These are phyloP conservation scores for Macaria liturata DNA, from an alignment of 2,888 invertebrate species.

Conservation along the genomic window DNA sequence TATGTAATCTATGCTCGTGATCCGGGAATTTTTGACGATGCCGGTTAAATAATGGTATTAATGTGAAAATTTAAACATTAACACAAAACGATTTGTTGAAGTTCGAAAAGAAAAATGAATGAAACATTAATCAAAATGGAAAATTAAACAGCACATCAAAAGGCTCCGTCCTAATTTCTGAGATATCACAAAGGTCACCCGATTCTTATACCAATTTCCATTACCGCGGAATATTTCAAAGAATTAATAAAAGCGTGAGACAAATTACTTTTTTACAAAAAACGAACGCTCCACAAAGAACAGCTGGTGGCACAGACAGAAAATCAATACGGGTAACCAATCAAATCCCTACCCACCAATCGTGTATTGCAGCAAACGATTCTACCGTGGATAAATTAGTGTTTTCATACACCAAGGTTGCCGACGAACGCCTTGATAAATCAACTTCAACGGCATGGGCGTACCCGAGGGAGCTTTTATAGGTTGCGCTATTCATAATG, in stretches of 20 bases:
- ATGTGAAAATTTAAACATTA: constrained; percentile 1
- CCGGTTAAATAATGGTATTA: constrained; percentile 2
- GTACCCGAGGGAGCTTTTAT: constrained; percentile 3
- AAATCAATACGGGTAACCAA: constrained; percentile 26
- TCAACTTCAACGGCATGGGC: constrained; percentile 29
- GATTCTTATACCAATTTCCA: constrained; percentile 6
- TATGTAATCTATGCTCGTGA: constrained; percentile 18
- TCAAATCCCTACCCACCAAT: constrained; percentile 28
- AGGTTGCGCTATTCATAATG: background rate
- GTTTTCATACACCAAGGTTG: constrained; percentile 30
- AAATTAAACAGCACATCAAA: background rate
- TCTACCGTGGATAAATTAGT: constrained; percentile 27
- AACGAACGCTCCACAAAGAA: constrained; percentile 8
- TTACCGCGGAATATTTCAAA: constrained; percentile 7
- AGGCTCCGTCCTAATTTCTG: background rate
- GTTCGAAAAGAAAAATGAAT: background rate
- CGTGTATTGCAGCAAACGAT: constrained; percentile 29
- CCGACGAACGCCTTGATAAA: constrained; percentile 33
- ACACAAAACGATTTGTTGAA: background rate
- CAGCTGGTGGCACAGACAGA: constrained; percentile 18
- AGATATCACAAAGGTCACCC: constrained; percentile 5
- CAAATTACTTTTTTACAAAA: constrained; percentile 7
- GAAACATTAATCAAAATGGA: background rate
- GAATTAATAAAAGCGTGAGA: constrained; percentile 13
- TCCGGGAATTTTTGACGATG: constrained; percentile 10